Evolutionary conservation across 2,113 vertebrate genomes (phyloP).

Genomic region (Nothobranchius furzeri): DNA sequence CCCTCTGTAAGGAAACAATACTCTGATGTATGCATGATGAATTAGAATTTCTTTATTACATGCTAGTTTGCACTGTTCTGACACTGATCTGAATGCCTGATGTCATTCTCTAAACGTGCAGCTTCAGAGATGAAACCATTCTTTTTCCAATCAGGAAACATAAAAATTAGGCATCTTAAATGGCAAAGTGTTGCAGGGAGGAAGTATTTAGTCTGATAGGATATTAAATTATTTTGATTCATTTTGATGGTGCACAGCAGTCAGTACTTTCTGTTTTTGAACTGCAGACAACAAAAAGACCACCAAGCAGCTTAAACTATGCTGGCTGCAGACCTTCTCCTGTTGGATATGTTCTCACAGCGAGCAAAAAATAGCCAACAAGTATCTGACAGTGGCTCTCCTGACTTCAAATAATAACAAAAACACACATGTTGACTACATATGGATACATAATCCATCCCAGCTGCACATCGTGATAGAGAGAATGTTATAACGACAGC

Average conservation of each 20-base stretch:
- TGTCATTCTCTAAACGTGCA: not conserved
- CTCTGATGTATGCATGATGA: too few relatives aligned
- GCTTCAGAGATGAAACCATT: too few relatives aligned
- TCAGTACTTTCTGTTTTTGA: too few relatives aligned
- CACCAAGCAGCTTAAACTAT: constrained; percentile 21
- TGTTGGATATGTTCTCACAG: not conserved
- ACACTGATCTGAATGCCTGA: not conserved
- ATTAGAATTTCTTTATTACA: not conserved
- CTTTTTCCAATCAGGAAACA: not conserved
- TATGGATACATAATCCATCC: constrained; percentile 29
- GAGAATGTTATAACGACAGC: constrained; percentile 19
- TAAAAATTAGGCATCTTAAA: constrained; percentile 32
- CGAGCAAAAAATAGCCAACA: constrained; percentile 4
- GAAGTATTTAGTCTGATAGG: constrained; percentile 30
- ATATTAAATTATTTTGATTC: constrained; percentile 16
- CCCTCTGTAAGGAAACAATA: too few relatives aligned
- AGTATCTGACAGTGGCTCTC: not conserved
- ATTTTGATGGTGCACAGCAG: too few relatives aligned
- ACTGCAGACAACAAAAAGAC: constrained; percentile 11
- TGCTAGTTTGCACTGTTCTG: not conserved
- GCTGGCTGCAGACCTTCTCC: not conserved
- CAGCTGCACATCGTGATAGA: constrained; percentile 34
- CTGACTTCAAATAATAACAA: constrained; percentile 29
- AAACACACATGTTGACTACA: constrained; percentile 9
- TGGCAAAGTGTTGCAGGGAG: constrained; percentile 2